phyloP scores from a whole-genome alignment of 2,888 invertebrate species.

The Eupithecia subfuscata region DNA sequence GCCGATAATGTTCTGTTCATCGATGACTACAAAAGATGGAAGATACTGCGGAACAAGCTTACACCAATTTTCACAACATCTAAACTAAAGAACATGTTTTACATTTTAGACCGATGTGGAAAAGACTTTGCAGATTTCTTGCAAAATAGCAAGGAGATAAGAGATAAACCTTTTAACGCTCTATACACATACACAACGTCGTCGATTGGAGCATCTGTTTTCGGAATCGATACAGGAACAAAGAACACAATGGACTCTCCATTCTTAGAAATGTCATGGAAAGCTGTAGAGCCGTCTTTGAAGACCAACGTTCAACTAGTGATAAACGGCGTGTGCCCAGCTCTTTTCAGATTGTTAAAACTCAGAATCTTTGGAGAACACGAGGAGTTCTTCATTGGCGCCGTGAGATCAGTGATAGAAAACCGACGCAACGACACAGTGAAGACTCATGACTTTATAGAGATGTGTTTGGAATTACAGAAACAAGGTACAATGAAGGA shows the following conservation, averaged over 20 bases:
- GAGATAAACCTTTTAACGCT: slow-evolving; percentile 55
- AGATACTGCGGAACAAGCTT: slow-evolving; percentile 67
- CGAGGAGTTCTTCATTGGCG: slow-evolving; percentile 64
- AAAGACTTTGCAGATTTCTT: slow-evolving; percentile 61
- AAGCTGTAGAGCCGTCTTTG: slow-evolving; percentile 49
- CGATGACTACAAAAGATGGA: slow-evolving; percentile 66
- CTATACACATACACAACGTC: slow-evolving; percentile 65
- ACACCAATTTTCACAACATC: slow-evolving; percentile 68
- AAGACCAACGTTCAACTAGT: slow-evolving; percentile 48
- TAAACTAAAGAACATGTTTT: slow-evolving; percentile 73
- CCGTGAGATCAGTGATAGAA: slow-evolving; percentile 61
- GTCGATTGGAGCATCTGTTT: slow-evolving; percentile 68
- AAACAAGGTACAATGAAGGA: slow-evolving; percentile 62
- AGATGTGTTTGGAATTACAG: slow-evolving; percentile 65
- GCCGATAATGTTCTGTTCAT: slow-evolving; percentile 65
- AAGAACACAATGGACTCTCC: slow-evolving; percentile 67
- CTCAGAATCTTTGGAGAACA: slow-evolving; percentile 60
- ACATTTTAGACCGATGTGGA: slow-evolving; percentile 62
- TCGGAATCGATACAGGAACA: slow-evolving; percentile 69
- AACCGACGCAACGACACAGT: slow-evolving; percentile 48
- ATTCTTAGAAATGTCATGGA: slow-evolving; percentile 63
- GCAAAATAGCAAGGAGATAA: slow-evolving; percentile 48
- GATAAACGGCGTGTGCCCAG: slow-evolving; percentile 52
- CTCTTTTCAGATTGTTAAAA: slow-evolving; percentile 52
- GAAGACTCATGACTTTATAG: slow-evolving; percentile 64